Conservation (phyloP, 2,113 vertebrate genomes). For the Anolis carolinensis region DNA sequence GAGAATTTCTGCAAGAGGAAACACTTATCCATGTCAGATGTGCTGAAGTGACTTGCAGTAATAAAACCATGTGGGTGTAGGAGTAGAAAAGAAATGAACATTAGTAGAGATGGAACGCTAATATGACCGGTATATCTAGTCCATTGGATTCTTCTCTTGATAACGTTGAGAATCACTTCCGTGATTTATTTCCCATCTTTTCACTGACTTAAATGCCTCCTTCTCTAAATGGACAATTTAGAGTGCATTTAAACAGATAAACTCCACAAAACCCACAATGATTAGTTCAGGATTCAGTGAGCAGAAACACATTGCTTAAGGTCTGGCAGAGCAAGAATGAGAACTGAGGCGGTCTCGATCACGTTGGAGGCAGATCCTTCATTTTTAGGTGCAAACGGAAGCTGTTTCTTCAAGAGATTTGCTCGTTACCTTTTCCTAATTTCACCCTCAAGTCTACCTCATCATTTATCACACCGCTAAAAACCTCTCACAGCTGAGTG, state of each 20-base stretch:
- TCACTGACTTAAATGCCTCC: background rate
- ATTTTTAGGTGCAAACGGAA: conserved; percentile 29
- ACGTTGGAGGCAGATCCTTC: background rate
- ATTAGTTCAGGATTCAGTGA: conserved; percentile 44
- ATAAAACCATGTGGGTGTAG: background rate
- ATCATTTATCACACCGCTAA: background rate
- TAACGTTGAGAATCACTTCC: background rate
- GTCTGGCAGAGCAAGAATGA: conserved; percentile 14
- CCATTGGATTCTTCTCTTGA: background rate
- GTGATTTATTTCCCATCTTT: conserved; percentile 40
- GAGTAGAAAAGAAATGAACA: conserved; percentile 2
- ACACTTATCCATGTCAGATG: background rate
- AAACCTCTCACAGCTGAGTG: background rate
- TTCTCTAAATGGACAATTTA: conserved; percentile 38
- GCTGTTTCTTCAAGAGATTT: conserved; percentile 16
- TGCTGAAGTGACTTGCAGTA: background rate
- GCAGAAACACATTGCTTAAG: conserved; percentile 15
- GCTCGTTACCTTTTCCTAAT: conserved; percentile 34
- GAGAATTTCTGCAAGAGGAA: background rate
- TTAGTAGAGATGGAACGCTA: background rate
- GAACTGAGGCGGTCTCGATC: conserved; percentile 1
- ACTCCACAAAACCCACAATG: conserved; percentile 21
- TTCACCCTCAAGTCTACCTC: conserved; percentile 36
- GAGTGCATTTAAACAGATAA: conserved; percentile 45
- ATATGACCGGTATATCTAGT: background rate